A percentile compares a stretch with the other conserved stretches of the same genome.
Conservation (phyloP, 2,797 vertebrate species). For the Parotocinclus haroldoi region DNA sequence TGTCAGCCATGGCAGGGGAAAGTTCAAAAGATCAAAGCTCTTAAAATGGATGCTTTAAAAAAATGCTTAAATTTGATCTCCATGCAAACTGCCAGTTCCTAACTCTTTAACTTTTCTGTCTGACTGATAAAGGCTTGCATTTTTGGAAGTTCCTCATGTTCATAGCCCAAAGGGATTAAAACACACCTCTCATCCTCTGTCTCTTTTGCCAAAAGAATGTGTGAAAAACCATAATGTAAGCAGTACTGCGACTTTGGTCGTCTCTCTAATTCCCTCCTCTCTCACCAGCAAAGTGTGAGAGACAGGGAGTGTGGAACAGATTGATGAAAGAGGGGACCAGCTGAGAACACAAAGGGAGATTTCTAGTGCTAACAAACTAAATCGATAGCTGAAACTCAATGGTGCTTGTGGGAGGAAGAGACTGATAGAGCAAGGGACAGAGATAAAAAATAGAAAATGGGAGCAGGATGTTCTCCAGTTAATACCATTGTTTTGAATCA, state of each 20-base stretch:
- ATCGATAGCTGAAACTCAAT: slow-evolving; percentile 29
- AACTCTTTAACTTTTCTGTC: not conserved
- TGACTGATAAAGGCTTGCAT: slow-evolving; percentile 29
- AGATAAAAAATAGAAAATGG: not conserved
- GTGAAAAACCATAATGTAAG: slow-evolving; percentile 4
- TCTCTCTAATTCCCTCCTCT: not conserved
- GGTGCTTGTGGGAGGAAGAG: slow-evolving; percentile 28
- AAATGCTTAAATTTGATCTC: slow-evolving; percentile 35
- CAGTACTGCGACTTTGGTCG: not conserved
- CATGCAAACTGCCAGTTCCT: slow-evolving; percentile 14
- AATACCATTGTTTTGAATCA: not conserved
- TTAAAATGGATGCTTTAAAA: slow-evolving; percentile 37
- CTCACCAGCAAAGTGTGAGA: slow-evolving; percentile 20
- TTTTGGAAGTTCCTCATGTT: slow-evolving; percentile 16
- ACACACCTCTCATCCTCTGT: slow-evolving; percentile 10
- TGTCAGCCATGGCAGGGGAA: too few species aligned
- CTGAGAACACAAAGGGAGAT: slow-evolving; percentile 42
- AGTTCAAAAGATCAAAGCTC: not conserved
- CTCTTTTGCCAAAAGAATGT: not conserved
- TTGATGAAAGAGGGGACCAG: slow-evolving; percentile 39
- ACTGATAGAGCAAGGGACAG: not conserved
- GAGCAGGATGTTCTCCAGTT: not conserved
- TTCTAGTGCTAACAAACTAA: slow-evolving; percentile 36
- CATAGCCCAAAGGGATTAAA: slow-evolving; percentile 36
- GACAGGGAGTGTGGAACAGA: slow-evolving; percentile 42